Base-by-base conservation (phyloP, 2,113 vertebrate species). In the Epinephelus cyanopodus region DNA sequence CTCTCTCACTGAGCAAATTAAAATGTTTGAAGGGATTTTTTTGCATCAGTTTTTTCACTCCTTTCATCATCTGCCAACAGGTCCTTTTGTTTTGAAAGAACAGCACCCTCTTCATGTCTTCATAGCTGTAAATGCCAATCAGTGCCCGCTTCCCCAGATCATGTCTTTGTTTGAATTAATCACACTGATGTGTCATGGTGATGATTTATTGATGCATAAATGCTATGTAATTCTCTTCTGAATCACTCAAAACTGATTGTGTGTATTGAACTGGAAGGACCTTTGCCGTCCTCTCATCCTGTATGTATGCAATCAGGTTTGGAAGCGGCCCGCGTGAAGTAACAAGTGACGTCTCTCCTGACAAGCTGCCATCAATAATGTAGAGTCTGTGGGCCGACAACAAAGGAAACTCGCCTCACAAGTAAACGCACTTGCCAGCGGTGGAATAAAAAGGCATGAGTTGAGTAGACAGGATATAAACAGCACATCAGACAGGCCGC, bases 281-380 rank as follows among this genome's bases (percentile, higher is more conserved):
- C 61, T 77, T 23, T 50, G 42, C 47, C 2, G 2, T 58, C 42
- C 18, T 68, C 56, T 74, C 42, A 6, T 52, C 45, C 2, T 45
- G 63, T 70, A 0, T 62, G 37, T 45, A 29, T 72, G 74, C 57
- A 65, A 82, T 68, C 45, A 10, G n/a, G 62, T 66, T 77, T 77
- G 63, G 56, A 89, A 79, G 33, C 17, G 53, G 27, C 29, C 17
- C 14, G 19, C 6, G 57, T 66, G 61, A 77, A 73, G 75, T 6
- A 65, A 65, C 29, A 25, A 64, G 29, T 8, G 21, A 50, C 21
- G 81, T 57, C 70, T 21, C 68, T 68, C 25, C 76, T 81, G 79
- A 81, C 85, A 80, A 76, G 79, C 54, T 52, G 63, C 53, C 79
- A 68, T 89, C 72, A 83, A 89, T 87, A 86, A 87, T 84, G 62